Evolutionary conservation across 2,113 vertebrate species (phyloP).

Genomic region (Nanger granti): DNA sequence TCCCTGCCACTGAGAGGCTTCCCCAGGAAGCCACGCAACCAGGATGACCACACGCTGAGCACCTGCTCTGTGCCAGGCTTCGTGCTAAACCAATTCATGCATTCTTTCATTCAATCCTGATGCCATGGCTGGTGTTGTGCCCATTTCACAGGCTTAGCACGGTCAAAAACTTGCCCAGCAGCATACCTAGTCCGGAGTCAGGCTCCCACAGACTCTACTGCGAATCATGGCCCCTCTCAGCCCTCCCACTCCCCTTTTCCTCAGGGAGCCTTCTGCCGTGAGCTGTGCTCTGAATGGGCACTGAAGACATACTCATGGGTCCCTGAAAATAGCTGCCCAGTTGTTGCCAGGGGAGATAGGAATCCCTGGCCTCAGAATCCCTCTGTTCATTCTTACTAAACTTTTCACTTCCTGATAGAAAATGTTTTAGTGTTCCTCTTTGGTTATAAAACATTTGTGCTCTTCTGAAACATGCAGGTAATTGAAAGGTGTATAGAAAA

Average conservation of each 20-base stretch:
- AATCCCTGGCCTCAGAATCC: not conserved
- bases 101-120: not conserved
- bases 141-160: not conserved
- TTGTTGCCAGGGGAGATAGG: not conserved
- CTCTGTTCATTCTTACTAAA: not conserved
- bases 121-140: rapidly evolving
- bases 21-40: not conserved
- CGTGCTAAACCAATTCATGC: rapidly evolving
- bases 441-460: not conserved
- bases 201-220: not conserved
- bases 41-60: not conserved
- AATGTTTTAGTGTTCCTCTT: not conserved
- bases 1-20: not conserved
- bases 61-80: not conserved
- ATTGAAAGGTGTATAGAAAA: not conserved
- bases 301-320: rapidly evolving
- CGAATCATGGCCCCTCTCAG: rapidly evolving
- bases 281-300: rapidly evolving
- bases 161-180: not conserved
- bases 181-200: not conserved
- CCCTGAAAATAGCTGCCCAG: not conserved
- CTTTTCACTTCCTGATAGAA: not conserved
- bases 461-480: not conserved
- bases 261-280: not conserved
- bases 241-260: not conserved